Evolutionary conservation across 2,888 invertebrate genomes (phyloP).

Genomic region (Adineta ricciae): DNA sequence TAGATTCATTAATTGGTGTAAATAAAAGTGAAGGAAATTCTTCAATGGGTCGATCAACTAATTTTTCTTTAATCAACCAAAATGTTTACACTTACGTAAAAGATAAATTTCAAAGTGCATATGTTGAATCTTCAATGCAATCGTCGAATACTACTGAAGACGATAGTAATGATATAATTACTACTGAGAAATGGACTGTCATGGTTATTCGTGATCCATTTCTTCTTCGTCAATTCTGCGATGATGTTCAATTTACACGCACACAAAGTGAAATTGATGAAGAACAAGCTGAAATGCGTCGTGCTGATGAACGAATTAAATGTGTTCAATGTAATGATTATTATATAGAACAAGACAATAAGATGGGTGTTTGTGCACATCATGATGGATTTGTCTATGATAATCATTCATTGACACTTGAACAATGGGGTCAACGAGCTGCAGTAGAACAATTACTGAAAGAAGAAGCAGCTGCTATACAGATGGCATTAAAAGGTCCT

Average conservation of each 20-base stretch:
- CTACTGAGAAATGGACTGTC: neutral
- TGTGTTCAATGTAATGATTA: neutral
- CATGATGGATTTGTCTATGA: conserved; percentile 13
- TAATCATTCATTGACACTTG: neutral
- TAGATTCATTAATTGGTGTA: neutral
- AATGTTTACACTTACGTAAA: neutral
- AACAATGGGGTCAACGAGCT: neutral
- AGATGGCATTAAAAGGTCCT: neutral
- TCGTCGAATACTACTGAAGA: too few species aligned
- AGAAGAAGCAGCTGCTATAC: neutral
- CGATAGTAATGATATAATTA: too few species aligned
- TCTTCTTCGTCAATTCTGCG: neutral
- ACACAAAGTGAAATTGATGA: neutral
- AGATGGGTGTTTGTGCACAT: neutral
- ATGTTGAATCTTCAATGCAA: neutral
- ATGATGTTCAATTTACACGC: neutral
- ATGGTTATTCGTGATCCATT: neutral
- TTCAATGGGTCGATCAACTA: neutral
- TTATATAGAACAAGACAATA: neutral
- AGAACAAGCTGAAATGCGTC: neutral
- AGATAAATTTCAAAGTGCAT: neutral
- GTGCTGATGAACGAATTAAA: neutral
- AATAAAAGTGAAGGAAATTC: neutral
- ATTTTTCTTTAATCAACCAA: neutral
- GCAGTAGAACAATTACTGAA: neutral